A percentile compares a stretch with the other conserved stretches of the same genome.
Evolutionary conservation across 2,113 vertebrate genomes (phyloP).

Genomic region (Pangasianodon gigas): DNA sequence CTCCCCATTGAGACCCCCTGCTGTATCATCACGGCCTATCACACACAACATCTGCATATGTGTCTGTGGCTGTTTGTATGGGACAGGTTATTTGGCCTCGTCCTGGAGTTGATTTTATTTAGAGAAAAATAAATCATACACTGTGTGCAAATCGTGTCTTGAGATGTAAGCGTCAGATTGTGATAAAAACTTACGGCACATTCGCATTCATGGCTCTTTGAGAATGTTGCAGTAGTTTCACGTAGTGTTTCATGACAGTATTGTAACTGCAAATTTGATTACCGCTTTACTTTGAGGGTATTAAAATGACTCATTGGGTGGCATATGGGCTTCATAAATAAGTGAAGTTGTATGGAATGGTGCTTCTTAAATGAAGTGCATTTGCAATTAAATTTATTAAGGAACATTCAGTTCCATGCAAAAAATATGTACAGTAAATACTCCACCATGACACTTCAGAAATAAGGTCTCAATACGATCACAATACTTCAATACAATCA

Average conservation of each 20-base stretch:
- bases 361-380: neutral
- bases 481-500: neutral
- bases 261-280: neutral
- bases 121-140: neutral
- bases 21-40: neutral
- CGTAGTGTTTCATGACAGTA: neutral
- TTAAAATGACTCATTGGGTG: conserved; percentile 4
- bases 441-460: neutral
- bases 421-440: neutral
- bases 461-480: too few relatives aligned
- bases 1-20: conserved; percentile 2
- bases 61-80: neutral
- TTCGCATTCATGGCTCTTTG: neutral
- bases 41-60: conserved; percentile 9
- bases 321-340: conserved; percentile 19
- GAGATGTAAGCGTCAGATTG: neutral
- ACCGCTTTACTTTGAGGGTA: neutral
- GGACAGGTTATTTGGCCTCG: neutral
- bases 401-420: neutral
- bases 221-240: neutral
- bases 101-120: neutral
- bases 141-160: neutral
- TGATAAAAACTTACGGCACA: neutral
- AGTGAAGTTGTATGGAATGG: neutral
- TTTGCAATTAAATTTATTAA: neutral